Conservation (phyloP, 2,113 vertebrate species). For the Calonectris borealis region DNA sequence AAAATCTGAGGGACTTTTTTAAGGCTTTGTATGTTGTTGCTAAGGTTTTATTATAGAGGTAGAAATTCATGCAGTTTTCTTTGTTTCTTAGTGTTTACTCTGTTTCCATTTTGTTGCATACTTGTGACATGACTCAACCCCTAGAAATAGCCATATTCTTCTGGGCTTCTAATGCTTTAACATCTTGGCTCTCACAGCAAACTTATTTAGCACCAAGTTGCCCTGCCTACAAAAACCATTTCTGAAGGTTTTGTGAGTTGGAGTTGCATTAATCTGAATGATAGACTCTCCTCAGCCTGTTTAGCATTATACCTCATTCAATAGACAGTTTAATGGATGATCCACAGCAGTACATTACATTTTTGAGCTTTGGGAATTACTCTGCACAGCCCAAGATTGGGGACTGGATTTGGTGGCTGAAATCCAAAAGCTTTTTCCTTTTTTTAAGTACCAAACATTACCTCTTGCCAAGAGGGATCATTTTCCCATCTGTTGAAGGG, state of each 20-base stretch:
- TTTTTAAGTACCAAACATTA: slow-evolving; percentile 51
- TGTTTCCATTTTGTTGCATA: slow-evolving; percentile 58
- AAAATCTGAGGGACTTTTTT: not conserved
- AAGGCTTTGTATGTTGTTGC: not conserved
- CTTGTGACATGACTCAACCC: slow-evolving; percentile 10
- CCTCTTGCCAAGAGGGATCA: slow-evolving; percentile 53
- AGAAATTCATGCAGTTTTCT: not conserved
- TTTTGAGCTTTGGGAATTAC: slow-evolving; percentile 57
- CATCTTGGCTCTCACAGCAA: slow-evolving; percentile 24
- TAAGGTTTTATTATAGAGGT: not conserved
- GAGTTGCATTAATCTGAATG: slow-evolving; percentile 43
- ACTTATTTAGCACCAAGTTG: slow-evolving; percentile 12
- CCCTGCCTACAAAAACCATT: slow-evolving; percentile 17
- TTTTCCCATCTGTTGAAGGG: slow-evolving; percentile 58
- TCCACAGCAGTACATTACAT: slow-evolving; percentile 56
- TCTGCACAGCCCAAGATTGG: slow-evolving; percentile 19
- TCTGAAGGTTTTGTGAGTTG: slow-evolving; percentile 41
- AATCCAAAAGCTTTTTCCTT: slow-evolving; percentile 56
- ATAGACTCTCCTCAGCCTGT: slow-evolving; percentile 58
- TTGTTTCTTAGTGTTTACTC: slow-evolving; percentile 37
- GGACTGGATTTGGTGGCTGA: slow-evolving; percentile 55
- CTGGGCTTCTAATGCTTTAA: slow-evolving; percentile 1
- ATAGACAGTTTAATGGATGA: slow-evolving; percentile 74
- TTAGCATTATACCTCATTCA: slow-evolving; percentile 71
- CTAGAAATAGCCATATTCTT: slow-evolving; percentile 47